Conservation (phyloP, 2,797 vertebrate species). For the Dermochelys coriacea region DNA sequence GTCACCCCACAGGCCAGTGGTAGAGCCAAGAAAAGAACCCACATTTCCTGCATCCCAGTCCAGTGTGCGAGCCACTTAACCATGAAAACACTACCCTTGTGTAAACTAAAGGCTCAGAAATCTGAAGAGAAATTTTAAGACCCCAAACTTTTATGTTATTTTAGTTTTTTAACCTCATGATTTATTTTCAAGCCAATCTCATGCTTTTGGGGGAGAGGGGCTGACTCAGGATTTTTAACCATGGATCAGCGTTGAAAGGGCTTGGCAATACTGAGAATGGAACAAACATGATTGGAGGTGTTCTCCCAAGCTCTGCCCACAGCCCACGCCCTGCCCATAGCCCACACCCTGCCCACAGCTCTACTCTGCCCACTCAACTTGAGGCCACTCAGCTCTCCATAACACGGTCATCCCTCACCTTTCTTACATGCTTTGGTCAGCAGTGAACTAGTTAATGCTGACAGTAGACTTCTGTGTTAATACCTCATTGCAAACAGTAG, state of each 20-base stretch:
- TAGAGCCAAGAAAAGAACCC: not conserved
- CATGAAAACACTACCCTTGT: not conserved
- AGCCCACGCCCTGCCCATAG: too few species aligned
- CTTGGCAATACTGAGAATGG: too few species aligned
- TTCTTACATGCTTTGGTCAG: too few species aligned
- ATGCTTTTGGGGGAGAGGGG: not conserved
- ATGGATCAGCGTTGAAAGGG: not conserved
- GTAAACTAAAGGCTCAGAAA: not conserved
- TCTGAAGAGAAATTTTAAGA: not conserved
- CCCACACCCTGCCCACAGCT: not conserved
- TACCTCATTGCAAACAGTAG: too few species aligned
- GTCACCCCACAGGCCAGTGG: not conserved
- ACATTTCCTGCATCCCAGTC: not conserved
- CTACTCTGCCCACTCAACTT: not conserved
- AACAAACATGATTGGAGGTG: not conserved
- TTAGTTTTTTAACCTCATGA: not conserved
- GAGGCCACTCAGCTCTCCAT: not conserved
- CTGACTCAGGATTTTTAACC: not conserved
- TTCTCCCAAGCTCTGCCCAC: not conserved
- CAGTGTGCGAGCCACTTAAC: not conserved
- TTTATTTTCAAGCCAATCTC: not conserved
- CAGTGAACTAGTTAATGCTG: too few species aligned
- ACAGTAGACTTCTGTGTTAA: too few species aligned
- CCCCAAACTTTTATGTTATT: not conserved
- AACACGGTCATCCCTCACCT: not conserved